These are phyloP conservation scores for Allacma fusca DNA, from an alignment of 2,888 invertebrate species.

Conservation along the genomic window DNA sequence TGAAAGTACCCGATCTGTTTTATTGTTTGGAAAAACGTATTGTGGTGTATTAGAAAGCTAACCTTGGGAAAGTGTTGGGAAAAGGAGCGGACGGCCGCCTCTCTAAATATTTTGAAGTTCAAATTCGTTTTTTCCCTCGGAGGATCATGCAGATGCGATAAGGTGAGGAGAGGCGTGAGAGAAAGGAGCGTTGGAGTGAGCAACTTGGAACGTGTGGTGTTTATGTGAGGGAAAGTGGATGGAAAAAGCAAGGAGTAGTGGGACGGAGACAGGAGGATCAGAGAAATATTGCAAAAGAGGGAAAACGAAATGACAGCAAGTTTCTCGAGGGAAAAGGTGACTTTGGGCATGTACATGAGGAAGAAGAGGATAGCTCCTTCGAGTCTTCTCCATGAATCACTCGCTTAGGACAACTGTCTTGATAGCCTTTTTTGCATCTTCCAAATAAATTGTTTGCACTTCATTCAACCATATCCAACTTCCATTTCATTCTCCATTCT, in stretches of 20 bases:
- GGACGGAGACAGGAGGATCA: slow-evolving; percentile 1
- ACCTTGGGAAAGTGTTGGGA: no score
- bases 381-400: slow-evolving; percentile 54
- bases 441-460: slow-evolving; percentile 40
- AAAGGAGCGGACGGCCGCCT: no score
- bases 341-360: slow-evolving; percentile 35
- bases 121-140: no score
- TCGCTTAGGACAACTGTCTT: slow-evolving; percentile 37
- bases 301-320: slow-evolving; percentile 44
- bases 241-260: not conserved
- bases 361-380: slow-evolving; percentile 50
- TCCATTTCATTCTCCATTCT: slow-evolving; percentile 37
- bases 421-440: slow-evolving; percentile 40
- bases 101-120: no score
- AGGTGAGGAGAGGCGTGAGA: not conserved
- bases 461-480: slow-evolving; percentile 36
- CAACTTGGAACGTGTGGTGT: not conserved
- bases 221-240: slow-evolving; percentile 16
- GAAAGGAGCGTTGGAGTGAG: not conserved
- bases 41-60: no score
- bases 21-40: no score
- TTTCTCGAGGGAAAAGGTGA: slow-evolving; percentile 53
- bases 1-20: no score
- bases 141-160: no score
- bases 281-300: slow-evolving; percentile 39